Evolutionary conservation across 2,888 invertebrate species (phyloP), one percentile per base, ranked within the genome.

Genomic region (Campopleginae sp.): DNA sequence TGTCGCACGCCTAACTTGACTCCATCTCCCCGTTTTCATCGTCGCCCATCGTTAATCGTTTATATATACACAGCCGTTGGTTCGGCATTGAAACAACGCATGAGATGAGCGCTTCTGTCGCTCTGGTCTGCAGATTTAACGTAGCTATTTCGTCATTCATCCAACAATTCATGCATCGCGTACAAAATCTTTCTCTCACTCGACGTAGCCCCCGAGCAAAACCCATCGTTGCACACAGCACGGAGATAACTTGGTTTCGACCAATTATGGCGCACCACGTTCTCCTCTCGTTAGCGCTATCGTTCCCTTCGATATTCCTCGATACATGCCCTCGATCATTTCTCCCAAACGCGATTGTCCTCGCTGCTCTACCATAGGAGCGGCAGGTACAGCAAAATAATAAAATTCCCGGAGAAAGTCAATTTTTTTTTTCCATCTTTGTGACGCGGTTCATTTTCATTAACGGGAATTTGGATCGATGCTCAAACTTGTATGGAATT

Each of bases 241-340:
- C 77, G 85, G 42, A 12, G 79, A 72, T 87, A 90, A 90, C 88
- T 89, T 89, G 87, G 87, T 91, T 91, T 88, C 77, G 89, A 88
- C 88, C 89, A 90, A 91, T 90, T 90, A 89, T 86, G 85, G 85
- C 76, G 66, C 83, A 86, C 84, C 63, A 48, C 23, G 72, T 71
- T 70, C 74, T 38, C 58, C 58, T 58, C 12, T 74, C 80, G 44
- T 42, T 42, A 44, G 44, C n/a, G 3, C 48, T 17, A 33, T 12
- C n/a, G 10, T 46, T 71, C 23, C 33, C 19, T 48, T 8, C 31
- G 3, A 31, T 27, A 27, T n/a, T 51, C 48, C 19, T 8, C 1
- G 48, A 51, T n/a, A 7, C 48, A 68, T 61, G 1, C 51, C 2
- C 38, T 12, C 33, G 70, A 86, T 89, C 88, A 88, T 89, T 89